Percentiles rank a stretch among this genome's conserved stretches.
These are phyloP conservation scores for human DNA, from an alignment of 2,113 vertebrate species.

Conservation along the genomic window DNA sequence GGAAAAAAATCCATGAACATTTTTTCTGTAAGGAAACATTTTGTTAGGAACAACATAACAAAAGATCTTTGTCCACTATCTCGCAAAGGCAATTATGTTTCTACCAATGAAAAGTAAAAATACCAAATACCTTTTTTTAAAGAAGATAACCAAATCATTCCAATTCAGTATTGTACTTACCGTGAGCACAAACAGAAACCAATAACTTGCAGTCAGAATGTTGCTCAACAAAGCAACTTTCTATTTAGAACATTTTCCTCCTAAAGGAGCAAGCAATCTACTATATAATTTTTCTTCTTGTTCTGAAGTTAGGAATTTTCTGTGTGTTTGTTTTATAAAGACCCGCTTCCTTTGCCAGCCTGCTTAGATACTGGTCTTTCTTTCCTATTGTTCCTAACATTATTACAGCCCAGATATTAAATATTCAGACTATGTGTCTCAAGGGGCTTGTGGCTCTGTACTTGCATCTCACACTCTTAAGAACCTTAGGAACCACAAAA, in stretches of 20 bases:
- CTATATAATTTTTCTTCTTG: constrained; percentile 26
- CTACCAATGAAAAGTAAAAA: constrained; percentile 30
- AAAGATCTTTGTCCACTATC: constrained; percentile 19
- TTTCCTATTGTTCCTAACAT: constrained; percentile 19
- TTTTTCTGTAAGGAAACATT: constrained; percentile 29
- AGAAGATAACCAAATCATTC: neutral
- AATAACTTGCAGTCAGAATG: neutral
- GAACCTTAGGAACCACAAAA: constrained; percentile 10
- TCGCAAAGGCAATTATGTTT: neutral
- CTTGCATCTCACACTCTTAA: constrained; percentile 9
- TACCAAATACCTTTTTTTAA: neutral
- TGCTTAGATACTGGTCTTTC: neutral
- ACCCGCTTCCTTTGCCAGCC: constrained; percentile 21
- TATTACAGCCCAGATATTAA: constrained; percentile 7
- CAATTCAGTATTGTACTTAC: constrained; percentile 25
- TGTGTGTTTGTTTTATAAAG: neutral
- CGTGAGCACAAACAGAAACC: constrained; percentile 5
- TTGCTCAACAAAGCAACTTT: constrained; percentile 19
- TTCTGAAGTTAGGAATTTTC: neutral
- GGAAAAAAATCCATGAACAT: constrained; percentile 41
- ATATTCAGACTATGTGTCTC: constrained; percentile 32
- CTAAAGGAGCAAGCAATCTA: constrained; percentile 17
- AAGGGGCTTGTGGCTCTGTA: neutral
- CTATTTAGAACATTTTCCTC: neutral
- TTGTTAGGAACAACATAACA: constrained; percentile 41